Evolutionary conservation across 2,113 vertebrate species (phyloP).

Genomic region (Bos taurus): ARS-UCD2.0 NC_037339.1:84396001-84396500

Average conservation of each 20-base stretch:
- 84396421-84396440: background rate
- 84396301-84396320: background rate
- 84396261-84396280: constrained; percentile 10
- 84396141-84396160: background rate
- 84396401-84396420: constrained; percentile 23
- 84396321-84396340: background rate
- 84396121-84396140: background rate
- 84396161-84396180: background rate
- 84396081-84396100: background rate
- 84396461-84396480: background rate
- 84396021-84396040: constrained; percentile 60
- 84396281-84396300: background rate
- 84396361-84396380: background rate
- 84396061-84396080: constrained; percentile 38
- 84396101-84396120: constrained; percentile 54
- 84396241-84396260: background rate
- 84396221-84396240: background rate
- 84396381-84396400: constrained; percentile 45
- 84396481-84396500: background rate
- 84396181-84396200: accelerated
- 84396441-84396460: constrained; percentile 15
- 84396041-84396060: background rate
- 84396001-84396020: constrained; percentile 31
- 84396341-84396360: constrained; percentile 9
- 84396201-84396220: background rate